A percentile compares a stretch with the other conserved stretches of the same genome.
phyloP scores from a whole-genome alignment of 2,113 vertebrate genomes.

The Dermatemys mawii region DNA sequence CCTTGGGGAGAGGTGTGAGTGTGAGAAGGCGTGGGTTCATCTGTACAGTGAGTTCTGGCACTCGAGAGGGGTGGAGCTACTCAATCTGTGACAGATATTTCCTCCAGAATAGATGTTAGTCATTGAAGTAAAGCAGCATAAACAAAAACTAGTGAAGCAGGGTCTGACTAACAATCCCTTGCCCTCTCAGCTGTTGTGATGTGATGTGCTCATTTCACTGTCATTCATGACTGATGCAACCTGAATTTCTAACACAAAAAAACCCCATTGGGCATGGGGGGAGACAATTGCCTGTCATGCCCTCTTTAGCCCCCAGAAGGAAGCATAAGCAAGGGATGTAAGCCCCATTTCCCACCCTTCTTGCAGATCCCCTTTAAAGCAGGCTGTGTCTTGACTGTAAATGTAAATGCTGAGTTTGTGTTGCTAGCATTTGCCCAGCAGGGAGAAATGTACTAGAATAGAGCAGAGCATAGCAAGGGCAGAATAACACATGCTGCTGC shows the following conservation, averaged over 20 bases:
- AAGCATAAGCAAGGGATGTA: neutral
- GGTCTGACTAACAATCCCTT: neutral
- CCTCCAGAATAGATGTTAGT: neutral
- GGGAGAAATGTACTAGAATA: neutral
- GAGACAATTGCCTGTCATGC: neutral
- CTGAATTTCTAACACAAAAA: neutral
- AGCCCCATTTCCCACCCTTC: neutral
- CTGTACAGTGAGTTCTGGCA: neutral
- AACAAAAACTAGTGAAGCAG: neutral
- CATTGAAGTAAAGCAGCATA: neutral
- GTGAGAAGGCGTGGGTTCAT: too few relatives aligned
- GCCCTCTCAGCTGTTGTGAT: neutral
- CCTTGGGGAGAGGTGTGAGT: neutral
- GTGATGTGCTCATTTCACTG: neutral
- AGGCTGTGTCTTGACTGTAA: neutral
- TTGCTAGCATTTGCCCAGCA: neutral
- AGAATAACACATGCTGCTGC: neutral
- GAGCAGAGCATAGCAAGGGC: neutral
- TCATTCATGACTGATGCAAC: neutral
- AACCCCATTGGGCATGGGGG: neutral
- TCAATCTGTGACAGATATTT: neutral
- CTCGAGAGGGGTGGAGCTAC: neutral
- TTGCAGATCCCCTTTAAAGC: neutral
- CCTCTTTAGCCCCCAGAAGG: neutral
- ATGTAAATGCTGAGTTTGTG: neutral